phyloP scores from a whole-genome alignment of 2,113 vertebrate genomes.

The Zapornia atra region DNA sequence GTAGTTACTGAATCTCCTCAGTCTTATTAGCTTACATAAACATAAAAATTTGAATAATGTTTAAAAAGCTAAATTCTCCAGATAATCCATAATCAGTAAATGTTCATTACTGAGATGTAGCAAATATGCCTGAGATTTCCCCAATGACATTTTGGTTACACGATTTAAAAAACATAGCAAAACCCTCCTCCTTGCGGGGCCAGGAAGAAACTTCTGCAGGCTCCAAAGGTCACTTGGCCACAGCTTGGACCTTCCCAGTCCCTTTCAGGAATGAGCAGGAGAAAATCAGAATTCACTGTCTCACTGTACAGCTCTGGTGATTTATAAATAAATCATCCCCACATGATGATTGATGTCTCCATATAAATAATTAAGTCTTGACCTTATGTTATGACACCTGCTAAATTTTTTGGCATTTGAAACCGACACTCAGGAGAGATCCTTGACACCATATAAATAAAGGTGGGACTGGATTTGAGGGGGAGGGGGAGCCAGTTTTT shows the following conservation, averaged over 20 bases:
- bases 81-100: slow-evolving; percentile 75
- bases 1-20: slow-evolving; percentile 69
- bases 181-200: neutral
- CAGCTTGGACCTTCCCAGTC: neutral
- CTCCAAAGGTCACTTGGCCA: neutral
- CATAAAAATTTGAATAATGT: slow-evolving; percentile 78
- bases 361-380: slow-evolving; percentile 82
- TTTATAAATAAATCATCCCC: slow-evolving; percentile 74
- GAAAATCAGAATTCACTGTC: slow-evolving; percentile 37
- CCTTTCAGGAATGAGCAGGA: neutral
- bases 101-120: slow-evolving; percentile 75
- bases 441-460: slow-evolving; percentile 34
- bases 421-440: slow-evolving; percentile 44
- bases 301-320: slow-evolving; percentile 24
- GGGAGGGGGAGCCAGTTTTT: neutral
- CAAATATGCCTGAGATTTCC: slow-evolving; percentile 71
- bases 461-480: neutral
- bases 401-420: slow-evolving; percentile 67
- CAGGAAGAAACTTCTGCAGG: neutral
- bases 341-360: slow-evolving; percentile 67
- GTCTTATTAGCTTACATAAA: slow-evolving; percentile 78
- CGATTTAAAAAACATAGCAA: slow-evolving; percentile 13
- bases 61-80: slow-evolving; percentile 76
- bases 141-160: slow-evolving; percentile 25
- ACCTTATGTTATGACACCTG: slow-evolving; percentile 78